A percentile compares a stretch with the other conserved stretches of the same genome.
These are phyloP conservation scores for Pogona vitticeps DNA, from an alignment of 2,113 vertebrate species.

Conservation along the genomic window DNA sequence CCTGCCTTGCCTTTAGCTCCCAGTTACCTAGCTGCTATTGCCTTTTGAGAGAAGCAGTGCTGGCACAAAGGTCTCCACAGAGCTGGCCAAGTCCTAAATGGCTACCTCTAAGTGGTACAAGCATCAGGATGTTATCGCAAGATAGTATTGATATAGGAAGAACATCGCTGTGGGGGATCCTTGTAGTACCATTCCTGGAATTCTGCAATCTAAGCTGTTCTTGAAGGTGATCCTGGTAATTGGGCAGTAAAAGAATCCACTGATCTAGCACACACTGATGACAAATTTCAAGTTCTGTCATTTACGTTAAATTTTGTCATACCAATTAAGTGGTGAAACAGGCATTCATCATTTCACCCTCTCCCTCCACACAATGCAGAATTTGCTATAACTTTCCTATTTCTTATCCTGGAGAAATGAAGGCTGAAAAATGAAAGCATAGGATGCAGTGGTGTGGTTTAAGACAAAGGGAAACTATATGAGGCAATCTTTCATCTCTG, in stretches of 20 bases:
- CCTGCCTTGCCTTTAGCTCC: no score
- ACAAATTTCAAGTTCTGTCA: neutral
- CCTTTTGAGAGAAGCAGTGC: no score
- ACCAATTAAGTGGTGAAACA: neutral
- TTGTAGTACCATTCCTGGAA: neutral
- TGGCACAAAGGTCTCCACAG: no score
- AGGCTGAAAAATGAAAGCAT: neutral
- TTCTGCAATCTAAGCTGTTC: neutral
- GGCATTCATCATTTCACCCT: neutral
- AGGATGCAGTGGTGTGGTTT: neutral
- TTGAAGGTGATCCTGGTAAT: neutral
- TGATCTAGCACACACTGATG: neutral
- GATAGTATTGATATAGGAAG: no score
- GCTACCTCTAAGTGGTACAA: no score
- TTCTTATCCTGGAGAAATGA: neutral
- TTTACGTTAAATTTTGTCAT: neutral
- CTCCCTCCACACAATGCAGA: neutral
- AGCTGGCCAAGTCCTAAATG: no score
- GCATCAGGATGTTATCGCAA: no score
- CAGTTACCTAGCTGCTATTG: no score
- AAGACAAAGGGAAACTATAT: slow-evolving; percentile 19
- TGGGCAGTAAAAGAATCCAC: neutral
- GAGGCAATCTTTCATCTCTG: slow-evolving; percentile 29
- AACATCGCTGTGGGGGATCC: neutral
- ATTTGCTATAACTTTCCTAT: neutral